phyloP scores from a whole-genome alignment of 2,888 invertebrate species.

The Temnothorax ravouxi region DNA sequence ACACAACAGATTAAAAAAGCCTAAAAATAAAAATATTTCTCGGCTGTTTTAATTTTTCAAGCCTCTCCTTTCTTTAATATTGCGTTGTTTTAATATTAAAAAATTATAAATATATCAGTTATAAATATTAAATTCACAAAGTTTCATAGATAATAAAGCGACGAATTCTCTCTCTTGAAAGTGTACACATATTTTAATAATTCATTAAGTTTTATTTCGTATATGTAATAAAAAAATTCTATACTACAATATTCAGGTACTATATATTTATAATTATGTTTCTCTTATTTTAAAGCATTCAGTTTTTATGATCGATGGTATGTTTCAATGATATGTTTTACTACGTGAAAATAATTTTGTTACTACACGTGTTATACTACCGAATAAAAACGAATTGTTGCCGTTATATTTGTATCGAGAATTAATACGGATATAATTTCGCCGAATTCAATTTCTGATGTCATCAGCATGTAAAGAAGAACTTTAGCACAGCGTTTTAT shows the following conservation, averaged over 20 bases:
- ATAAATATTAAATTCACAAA: background rate
- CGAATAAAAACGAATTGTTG: background rate
- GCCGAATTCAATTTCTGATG: constrained; percentile 1
- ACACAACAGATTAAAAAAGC: background rate
- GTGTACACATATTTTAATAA: constrained; percentile 27
- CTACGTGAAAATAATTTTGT: constrained; percentile 7
- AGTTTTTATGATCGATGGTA: constrained; percentile 52
- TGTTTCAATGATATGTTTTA: constrained; percentile 30
- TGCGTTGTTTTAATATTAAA: background rate
- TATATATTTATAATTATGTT: constrained; percentile 68
- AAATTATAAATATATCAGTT: background rate
- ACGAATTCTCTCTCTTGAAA: background rate
- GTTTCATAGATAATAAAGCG: constrained; percentile 2
- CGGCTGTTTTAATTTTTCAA: background rate
- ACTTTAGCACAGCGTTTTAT: background rate
- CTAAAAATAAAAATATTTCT: constrained; percentile 3
- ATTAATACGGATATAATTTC: background rate
- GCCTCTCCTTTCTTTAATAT: background rate
- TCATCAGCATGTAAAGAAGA: background rate
- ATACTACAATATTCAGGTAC: constrained; percentile 77
- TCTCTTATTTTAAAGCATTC: constrained; percentile 72
- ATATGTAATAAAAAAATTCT: constrained; percentile 35
- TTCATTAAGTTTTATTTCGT: constrained; percentile 28
- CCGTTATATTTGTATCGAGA: background rate
- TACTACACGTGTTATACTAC: background rate